Conservation (phyloP, 2,113 vertebrate genomes). For the Mellivora capensis region DNA sequence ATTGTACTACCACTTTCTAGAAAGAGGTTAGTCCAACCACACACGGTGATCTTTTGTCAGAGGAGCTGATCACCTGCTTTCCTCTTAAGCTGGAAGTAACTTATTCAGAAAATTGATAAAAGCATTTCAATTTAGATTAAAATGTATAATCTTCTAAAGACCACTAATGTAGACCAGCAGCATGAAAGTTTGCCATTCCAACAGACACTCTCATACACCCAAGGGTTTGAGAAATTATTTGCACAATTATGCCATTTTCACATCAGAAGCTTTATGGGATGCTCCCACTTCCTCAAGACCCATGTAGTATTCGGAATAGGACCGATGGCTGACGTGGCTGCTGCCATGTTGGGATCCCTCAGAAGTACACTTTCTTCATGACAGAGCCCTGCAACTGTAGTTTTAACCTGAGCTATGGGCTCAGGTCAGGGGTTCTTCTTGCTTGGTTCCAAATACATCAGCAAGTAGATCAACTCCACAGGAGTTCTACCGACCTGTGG, state of each 20-base stretch:
- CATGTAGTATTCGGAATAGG: neutral
- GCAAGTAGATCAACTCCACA: neutral
- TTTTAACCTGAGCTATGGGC: neutral
- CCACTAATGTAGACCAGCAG: neutral
- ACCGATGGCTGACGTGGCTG: neutral
- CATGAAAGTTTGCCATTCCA: neutral
- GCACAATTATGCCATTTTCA: neutral
- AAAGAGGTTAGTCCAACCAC: neutral
- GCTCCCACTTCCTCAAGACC: neutral
- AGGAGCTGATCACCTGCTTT: neutral
- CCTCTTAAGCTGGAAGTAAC: neutral
- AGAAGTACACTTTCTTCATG: neutral
- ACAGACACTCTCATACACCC: neutral
- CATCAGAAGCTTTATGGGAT: neutral
- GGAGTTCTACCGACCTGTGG: neutral
- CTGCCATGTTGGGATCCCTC: neutral
- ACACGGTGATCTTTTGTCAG: neutral
- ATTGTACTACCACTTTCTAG: neutral
- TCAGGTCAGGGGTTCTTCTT: neutral
- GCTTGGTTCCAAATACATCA: neutral
- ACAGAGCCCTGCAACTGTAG: neutral
- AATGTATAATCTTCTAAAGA: slow-evolving; percentile 24
- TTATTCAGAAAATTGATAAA: slow-evolving; percentile 25
- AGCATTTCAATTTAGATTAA: neutral
- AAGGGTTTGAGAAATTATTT: slow-evolving; percentile 1